Percentiles rank a stretch among this genome's conserved stretches.
Conservation (phyloP, 2,797 vertebrate species). For the Cyclura pinguis region DNA sequence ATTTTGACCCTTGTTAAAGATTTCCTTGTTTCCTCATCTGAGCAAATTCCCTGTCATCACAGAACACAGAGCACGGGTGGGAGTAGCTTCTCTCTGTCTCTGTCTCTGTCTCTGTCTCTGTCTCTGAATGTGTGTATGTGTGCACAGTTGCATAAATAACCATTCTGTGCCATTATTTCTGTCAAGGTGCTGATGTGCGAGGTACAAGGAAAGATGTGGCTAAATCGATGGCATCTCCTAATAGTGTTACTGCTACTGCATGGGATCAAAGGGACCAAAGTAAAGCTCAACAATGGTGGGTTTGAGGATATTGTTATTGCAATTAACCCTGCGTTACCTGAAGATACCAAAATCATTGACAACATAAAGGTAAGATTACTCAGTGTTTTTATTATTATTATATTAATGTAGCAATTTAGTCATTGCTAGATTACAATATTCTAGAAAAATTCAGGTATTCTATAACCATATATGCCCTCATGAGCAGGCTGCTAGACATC, state of each 20-base stretch:
- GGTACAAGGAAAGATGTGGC: slow-evolving; percentile 33
- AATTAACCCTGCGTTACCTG: slow-evolving; percentile 71
- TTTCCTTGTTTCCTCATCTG: neutral
- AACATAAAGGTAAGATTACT: slow-evolving; percentile 70
- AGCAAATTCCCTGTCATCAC: slow-evolving; percentile 30
- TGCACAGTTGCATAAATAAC: neutral
- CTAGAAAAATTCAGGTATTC: neutral
- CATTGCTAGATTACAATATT: neutral
- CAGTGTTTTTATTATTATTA: neutral
- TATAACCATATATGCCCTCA: neutral
- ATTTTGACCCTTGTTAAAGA: neutral
- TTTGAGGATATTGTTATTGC: slow-evolving; percentile 79
- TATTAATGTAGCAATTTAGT: neutral
- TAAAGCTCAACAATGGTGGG: slow-evolving; percentile 74
- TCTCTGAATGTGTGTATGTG: neutral
- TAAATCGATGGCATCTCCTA: slow-evolving; percentile 52
- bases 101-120: too few species aligned
- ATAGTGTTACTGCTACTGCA: slow-evolving; percentile 56
- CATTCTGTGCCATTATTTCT: slow-evolving; percentile 18
- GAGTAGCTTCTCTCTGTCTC: too few species aligned
- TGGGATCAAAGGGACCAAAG: slow-evolving; percentile 58
- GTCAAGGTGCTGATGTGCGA: neutral
- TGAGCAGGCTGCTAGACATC: neutral
- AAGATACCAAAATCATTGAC: slow-evolving; percentile 72
- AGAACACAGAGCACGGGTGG: neutral